Evolutionary conservation across 1,140 invertebrate species (phyloP).

Genomic region (Drosophila jambulina): DNA sequence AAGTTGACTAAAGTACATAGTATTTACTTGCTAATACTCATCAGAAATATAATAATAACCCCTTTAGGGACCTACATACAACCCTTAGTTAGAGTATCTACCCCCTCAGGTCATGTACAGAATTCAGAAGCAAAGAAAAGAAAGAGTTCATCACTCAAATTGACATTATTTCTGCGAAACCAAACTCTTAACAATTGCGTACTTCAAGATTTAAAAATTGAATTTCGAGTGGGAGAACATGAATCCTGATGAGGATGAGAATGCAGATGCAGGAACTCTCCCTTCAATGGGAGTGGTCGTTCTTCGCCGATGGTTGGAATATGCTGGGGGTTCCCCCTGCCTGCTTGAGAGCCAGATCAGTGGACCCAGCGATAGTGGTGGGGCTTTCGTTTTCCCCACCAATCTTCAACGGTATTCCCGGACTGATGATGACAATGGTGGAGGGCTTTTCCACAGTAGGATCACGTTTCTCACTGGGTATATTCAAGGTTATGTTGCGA

Average conservation of each 20-base stretch:
- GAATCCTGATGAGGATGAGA: background rate
- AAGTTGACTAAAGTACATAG: background rate
- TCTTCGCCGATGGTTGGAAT: background rate
- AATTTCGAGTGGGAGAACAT: background rate
- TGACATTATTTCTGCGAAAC: slow-evolving; percentile 2
- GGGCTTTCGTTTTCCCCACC: background rate
- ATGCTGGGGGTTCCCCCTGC: background rate
- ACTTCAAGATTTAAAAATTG: slow-evolving; percentile 13
- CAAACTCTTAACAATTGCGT: slow-evolving; percentile 3
- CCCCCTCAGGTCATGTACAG: background rate
- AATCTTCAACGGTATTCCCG: background rate
- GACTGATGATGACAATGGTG: background rate
- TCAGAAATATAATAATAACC: background rate
- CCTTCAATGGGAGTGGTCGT: background rate
- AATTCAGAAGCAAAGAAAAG: background rate
- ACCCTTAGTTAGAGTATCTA: background rate
- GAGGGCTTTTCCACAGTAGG: background rate
- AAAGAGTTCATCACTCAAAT: slow-evolving; percentile 3
- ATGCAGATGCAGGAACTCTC: background rate
- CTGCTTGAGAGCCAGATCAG: background rate
- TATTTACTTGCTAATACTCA: too few species aligned
- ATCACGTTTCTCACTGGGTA: background rate
- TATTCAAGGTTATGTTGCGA: background rate
- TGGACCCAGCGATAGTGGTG: background rate
- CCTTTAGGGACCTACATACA: background rate